phyloP scores from a whole-genome alignment of 2,797 vertebrate species.

The Lagorchestes hirsutus region DNA sequence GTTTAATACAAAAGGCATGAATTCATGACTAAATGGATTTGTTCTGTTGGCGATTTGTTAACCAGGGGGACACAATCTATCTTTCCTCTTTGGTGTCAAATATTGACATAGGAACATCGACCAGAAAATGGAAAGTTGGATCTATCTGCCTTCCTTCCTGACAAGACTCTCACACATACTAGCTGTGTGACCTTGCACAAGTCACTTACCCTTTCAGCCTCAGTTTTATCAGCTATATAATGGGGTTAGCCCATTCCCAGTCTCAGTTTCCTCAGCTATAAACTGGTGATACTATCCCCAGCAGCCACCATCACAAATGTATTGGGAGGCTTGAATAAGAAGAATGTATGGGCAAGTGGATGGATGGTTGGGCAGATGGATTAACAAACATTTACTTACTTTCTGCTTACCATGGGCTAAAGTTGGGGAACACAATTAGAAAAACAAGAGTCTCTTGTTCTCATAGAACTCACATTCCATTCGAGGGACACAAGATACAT shows the following conservation, averaged over 20 bases:
- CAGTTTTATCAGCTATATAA: too few species aligned
- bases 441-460: background rate
- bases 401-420: background rate
- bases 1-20: background rate
- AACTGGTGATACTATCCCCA: background rate
- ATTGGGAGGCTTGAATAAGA: background rate
- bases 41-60: background rate
- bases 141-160: background rate
- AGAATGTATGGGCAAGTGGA: background rate
- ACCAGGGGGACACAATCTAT: background rate
- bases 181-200: too few species aligned
- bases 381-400: background rate
- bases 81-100: background rate
- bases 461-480: background rate
- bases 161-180: background rate
- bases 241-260: background rate
- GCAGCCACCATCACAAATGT: background rate
- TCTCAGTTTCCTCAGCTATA: constrained; percentile 9
- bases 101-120: background rate
- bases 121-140: background rate
- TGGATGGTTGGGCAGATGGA: background rate
- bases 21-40: background rate
- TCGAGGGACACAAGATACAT: background rate
- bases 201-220: too few species aligned
- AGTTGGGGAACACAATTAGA: background rate